phyloP scores from a whole-genome alignment of 2,888 invertebrate species.

The Leptothorax acervorum region DNA sequence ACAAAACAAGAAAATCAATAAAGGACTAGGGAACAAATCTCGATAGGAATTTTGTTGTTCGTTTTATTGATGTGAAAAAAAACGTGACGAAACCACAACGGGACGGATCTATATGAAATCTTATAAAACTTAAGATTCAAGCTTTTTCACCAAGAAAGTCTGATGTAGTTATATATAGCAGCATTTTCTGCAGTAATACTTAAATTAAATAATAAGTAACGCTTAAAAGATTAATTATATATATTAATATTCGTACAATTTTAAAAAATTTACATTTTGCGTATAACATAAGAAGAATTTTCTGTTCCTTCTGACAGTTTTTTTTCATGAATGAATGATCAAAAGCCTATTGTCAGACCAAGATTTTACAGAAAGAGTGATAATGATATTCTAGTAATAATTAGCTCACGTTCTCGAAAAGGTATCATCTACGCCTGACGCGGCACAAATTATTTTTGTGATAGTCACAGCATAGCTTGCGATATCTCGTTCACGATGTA shows the following conservation, averaged over 20 bases:
- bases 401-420: background rate
- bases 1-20: constrained; percentile 53
- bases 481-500: constrained; percentile 26
- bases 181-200: background rate
- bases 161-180: background rate
- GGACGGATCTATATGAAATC: constrained; percentile 3
- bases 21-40: constrained; percentile 39
- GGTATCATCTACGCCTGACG: background rate
- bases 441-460: constrained; percentile 7
- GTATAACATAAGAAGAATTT: background rate
- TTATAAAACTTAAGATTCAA: constrained; percentile 15
- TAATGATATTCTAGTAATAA: background rate
- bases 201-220: background rate
- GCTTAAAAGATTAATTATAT: background rate
- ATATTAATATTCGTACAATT: background rate
- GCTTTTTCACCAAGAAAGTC: background rate
- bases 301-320: background rate
- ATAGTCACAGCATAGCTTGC: background rate
- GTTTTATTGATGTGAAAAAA: constrained; percentile 10
- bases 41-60: constrained; percentile 43
- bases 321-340: background rate
- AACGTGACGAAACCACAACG: background rate
- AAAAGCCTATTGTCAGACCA: background rate
- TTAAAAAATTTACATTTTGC: background rate
- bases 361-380: background rate